Conservation (phyloP, 2,797 vertebrate species). For the Sebastes miniatus region DNA sequence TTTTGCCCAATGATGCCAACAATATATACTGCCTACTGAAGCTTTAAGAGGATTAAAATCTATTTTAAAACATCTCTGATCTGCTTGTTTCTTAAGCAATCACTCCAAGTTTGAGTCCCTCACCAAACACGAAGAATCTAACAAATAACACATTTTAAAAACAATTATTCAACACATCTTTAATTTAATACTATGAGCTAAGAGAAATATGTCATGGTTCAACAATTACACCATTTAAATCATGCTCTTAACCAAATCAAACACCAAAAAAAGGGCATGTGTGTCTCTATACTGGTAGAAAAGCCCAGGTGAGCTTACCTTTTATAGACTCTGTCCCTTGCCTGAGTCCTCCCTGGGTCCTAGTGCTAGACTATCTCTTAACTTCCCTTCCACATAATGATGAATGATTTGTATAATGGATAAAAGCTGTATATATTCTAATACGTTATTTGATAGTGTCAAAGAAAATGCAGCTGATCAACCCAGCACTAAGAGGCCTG, state of each 20-base stretch:
- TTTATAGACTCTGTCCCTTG: no score
- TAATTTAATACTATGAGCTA: background rate
- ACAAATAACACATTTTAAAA: background rate
- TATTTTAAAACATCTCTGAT: background rate
- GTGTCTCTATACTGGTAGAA: background rate
- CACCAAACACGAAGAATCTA: background rate
- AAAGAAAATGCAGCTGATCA: conserved; percentile 21
- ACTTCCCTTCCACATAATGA: background rate
- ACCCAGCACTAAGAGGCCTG: background rate
- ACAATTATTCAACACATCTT: background rate
- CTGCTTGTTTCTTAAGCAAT: background rate
- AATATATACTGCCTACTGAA: no score
- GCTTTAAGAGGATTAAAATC: no score
- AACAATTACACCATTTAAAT: no score
- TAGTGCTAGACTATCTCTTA: fast-evolving
- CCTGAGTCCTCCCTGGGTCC: background rate
- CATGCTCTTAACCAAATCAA: background rate
- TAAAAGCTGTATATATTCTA: background rate
- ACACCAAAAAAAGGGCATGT: background rate
- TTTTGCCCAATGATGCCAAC: no score
- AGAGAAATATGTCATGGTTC: background rate
- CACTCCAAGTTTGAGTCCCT: background rate
- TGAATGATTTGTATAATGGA: background rate
- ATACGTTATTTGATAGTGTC: background rate
- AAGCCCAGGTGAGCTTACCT: background rate